A percentile compares a stretch with the other conserved stretches of the same genome.
Conservation (phyloP, 2,797 vertebrate genomes). For the Syncerus caffer region DNA sequence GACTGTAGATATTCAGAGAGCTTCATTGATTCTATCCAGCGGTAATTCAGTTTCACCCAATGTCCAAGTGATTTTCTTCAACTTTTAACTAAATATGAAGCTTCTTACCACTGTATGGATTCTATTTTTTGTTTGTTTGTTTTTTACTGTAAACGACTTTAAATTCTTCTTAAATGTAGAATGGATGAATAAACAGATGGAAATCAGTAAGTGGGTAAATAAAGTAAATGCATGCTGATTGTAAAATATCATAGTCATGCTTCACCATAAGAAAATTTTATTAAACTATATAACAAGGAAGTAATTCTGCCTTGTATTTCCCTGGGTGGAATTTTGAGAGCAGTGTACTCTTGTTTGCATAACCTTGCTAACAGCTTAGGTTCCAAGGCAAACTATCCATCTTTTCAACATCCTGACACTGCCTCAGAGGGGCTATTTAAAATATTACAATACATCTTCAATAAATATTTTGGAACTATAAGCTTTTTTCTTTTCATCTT, state of each 20-base stretch:
- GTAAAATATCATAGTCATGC: background rate
- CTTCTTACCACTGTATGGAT: background rate
- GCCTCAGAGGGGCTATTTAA: background rate
- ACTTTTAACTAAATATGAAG: background rate
- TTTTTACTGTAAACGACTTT: background rate
- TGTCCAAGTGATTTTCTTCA: background rate
- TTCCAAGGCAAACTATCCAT: background rate
- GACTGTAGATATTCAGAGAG: background rate
- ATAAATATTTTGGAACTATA: background rate
- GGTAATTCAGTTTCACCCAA: background rate
- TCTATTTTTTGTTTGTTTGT: background rate
- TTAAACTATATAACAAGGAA: background rate
- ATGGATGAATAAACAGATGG: background rate
- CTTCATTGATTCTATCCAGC: background rate
- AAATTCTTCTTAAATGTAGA: background rate
- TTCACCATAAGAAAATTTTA: background rate
- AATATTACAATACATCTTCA: background rate
- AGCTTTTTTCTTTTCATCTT: background rate
- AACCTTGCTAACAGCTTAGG: background rate
- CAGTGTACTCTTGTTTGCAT: background rate
- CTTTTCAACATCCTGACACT: background rate
- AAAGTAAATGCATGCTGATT: background rate
- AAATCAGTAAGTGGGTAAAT: background rate
- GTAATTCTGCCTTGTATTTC: background rate
- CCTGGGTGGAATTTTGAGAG: background rate